These are phyloP conservation scores for Stenoptilia bipunctidactyla DNA, from an alignment of 2,888 invertebrate species.

Conservation along the genomic window DNA sequence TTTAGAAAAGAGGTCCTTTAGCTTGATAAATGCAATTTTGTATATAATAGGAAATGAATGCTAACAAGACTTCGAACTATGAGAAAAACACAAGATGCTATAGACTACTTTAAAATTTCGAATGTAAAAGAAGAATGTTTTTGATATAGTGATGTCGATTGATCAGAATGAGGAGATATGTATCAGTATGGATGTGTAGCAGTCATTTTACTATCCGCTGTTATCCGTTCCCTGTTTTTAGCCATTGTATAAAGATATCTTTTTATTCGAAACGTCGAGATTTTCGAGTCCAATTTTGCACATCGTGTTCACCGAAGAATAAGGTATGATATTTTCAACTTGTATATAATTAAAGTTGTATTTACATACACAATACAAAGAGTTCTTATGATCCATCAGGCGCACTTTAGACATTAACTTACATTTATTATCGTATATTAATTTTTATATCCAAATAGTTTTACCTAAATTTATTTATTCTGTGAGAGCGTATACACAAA, in stretches of 20 bases:
- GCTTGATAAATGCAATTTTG: conserved; percentile 37
- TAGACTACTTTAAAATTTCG: conserved; percentile 65
- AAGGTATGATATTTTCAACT: conserved; percentile 58
- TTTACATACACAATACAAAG: conserved; percentile 69
- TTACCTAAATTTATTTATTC: conserved; percentile 63
- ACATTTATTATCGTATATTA: conserved; percentile 55
- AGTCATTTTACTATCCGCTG: neutral
- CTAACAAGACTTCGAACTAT: conserved; percentile 55
- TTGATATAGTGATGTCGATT: conserved; percentile 46
- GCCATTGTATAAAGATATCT: neutral
- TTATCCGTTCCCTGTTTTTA: neutral
- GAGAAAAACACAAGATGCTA: conserved; percentile 53
- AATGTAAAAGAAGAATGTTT: conserved; percentile 36
- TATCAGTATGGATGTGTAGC: conserved; percentile 36
- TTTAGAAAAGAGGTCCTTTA: conserved; percentile 1
- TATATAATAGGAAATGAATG: conserved; percentile 31
- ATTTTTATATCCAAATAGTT: conserved; percentile 64
- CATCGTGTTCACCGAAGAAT: conserved; percentile 60
- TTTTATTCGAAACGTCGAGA: conserved; percentile 52
- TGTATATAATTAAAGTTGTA: conserved; percentile 67
- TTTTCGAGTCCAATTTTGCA: conserved; percentile 42
- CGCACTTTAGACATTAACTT: conserved; percentile 64
- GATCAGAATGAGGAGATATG: conserved; percentile 57
- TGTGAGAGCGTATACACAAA: conserved; percentile 69
- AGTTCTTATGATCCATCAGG: conserved; percentile 64